Evolutionary conservation across 2,113 vertebrate species (phyloP).

Genomic region (Gorsachius goisagi): DNA sequence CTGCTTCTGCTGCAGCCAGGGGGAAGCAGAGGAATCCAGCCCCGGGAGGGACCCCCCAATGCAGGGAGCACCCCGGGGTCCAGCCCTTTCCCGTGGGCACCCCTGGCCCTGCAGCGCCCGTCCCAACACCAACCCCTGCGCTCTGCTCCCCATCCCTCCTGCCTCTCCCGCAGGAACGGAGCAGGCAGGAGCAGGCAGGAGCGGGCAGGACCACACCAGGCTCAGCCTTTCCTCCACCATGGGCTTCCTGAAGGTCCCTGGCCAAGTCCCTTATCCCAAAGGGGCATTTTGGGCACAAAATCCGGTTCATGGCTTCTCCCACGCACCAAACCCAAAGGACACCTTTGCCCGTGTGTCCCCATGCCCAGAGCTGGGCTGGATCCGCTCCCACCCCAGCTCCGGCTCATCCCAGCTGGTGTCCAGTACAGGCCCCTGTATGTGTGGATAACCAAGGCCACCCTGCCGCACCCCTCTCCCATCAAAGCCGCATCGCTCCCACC

Average conservation of each 20-base stretch:
- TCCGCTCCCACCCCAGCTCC: not conserved
- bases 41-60: fast-evolving
- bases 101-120: fast-evolving
- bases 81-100: fast-evolving
- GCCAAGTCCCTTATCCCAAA: not conserved
- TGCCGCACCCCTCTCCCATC: not conserved
- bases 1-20: not conserved
- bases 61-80: fast-evolving
- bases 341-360: fast-evolving
- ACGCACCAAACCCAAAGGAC: not conserved
- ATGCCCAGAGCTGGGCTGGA: not conserved
- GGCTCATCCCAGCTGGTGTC: not conserved
- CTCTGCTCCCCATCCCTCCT: not conserved
- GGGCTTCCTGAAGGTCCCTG: not conserved
- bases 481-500: fast-evolving
- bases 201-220: not conserved
- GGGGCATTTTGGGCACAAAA: not conserved
- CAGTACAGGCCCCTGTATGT: not conserved
- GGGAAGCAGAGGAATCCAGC: not conserved
- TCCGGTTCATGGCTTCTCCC: fast-evolving
- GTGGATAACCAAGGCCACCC: not conserved
- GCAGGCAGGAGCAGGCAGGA: no score
- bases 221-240: not conserved
- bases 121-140: fast-evolving
- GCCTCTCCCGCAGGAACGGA: fast-evolving